phyloP scores from a whole-genome alignment of 1,140 invertebrate genomes.

The Temnothorax curvispinosus region DNA sequence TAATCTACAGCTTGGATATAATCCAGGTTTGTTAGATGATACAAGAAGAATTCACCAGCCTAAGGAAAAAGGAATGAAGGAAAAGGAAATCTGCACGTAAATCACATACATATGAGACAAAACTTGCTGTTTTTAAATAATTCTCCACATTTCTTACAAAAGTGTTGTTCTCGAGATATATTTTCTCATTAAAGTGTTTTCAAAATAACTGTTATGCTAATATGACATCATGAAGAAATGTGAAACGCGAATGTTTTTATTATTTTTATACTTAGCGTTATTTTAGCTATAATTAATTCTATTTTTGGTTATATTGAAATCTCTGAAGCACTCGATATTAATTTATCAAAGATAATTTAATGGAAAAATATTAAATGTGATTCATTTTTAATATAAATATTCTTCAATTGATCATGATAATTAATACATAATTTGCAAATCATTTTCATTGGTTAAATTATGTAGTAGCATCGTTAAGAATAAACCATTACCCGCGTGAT shows the following conservation, averaged over 20 bases:
- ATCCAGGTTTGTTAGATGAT: slow-evolving; percentile 27
- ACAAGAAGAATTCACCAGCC: background rate
- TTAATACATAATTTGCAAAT: background rate
- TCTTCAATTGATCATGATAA: background rate
- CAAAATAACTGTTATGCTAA: background rate
- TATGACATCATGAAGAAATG: background rate
- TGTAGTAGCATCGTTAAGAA: background rate
- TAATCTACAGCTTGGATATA: slow-evolving; percentile 24
- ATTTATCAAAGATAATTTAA: background rate
- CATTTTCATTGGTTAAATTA: background rate
- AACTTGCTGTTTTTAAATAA: background rate
- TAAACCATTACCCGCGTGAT: background rate
- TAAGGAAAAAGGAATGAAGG: slow-evolving; percentile 11
- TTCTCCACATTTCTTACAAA: slow-evolving; percentile 19
- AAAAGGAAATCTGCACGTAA: background rate
- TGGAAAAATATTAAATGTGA: slow-evolving; percentile 7
- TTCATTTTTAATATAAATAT: background rate
- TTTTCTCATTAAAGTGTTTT: slow-evolving; percentile 14
- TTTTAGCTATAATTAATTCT: background rate
- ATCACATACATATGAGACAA: background rate
- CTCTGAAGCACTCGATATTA: background rate
- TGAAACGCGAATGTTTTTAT: background rate
- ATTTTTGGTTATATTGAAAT: background rate
- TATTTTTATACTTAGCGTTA: background rate
- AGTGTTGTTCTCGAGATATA: background rate